phyloP scores from a whole-genome alignment of 2,797 vertebrate genomes.

The Sebastes cheni region DNA sequence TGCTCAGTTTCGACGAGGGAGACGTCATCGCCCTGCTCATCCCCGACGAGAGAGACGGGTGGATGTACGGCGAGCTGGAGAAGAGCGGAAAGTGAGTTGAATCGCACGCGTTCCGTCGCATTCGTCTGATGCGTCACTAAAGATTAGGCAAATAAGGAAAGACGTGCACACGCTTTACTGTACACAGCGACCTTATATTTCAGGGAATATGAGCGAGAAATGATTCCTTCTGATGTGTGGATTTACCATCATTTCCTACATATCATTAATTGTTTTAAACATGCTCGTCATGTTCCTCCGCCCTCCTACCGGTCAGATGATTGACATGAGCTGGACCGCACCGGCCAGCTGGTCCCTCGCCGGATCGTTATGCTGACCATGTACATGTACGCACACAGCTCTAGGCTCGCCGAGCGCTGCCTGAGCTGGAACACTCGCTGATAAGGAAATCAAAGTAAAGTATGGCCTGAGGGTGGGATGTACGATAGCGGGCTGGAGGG shows the following conservation, averaged over 20 bases:
- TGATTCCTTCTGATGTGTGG: not conserved
- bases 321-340: not conserved
- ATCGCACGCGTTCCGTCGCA: not conserved
- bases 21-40: slow-evolving; percentile 91
- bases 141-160: not conserved
- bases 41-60: slow-evolving; percentile 94
- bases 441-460: slow-evolving; percentile 65
- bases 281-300: not conserved
- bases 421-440: slow-evolving; percentile 42
- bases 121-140: not conserved
- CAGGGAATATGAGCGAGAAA: not conserved
- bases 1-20: slow-evolving; percentile 94
- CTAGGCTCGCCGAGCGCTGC: slow-evolving; percentile 15
- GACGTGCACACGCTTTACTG: not conserved
- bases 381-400: slow-evolving; percentile 22
- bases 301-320: not conserved
- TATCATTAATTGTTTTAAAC: not conserved
- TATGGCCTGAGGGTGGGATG: slow-evolving; percentile 54
- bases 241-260: not conserved
- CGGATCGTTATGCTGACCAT: slow-evolving; percentile 39
- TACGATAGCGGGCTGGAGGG: slow-evolving; percentile 17
- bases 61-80: slow-evolving; percentile 95
- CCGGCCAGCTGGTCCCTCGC: slow-evolving; percentile 16
- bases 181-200: not conserved
- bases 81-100: slow-evolving; percentile 87